phyloP scores from a whole-genome alignment of 35 echinoderm and acorn worm species.

The Ophiothrix spiculata region DNA sequence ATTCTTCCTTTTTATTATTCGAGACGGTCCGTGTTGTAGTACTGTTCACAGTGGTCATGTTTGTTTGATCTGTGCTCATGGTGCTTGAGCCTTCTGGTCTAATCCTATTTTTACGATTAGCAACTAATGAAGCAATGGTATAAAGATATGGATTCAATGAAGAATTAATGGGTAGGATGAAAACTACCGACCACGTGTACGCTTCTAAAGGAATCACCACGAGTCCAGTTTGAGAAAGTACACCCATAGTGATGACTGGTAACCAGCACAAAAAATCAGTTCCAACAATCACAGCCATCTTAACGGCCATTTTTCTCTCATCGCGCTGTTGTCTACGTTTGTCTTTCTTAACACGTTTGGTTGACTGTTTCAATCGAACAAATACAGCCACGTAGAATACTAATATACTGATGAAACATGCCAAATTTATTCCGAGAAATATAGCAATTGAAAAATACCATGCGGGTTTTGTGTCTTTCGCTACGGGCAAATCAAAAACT shows the following conservation, averaged over 20 bases:
- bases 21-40: no score
- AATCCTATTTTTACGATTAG: neutral
- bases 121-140: neutral
- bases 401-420: neutral
- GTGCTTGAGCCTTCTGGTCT: neutral
- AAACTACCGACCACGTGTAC: neutral
- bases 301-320: neutral
- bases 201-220: neutral
- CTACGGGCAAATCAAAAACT: neutral
- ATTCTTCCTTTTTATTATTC: no score
- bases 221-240: neutral
- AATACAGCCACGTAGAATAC: constrained; percentile 12
- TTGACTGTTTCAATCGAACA: neutral
- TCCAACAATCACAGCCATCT: neutral
- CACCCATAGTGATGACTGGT: neutral
- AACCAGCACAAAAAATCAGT: no score
- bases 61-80: no score
- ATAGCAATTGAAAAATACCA: constrained; percentile 16
- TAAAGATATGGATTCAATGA: neutral
- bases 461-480: constrained; percentile 10
- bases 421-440: constrained; percentile 31
- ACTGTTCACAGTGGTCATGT: no score
- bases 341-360: neutral
- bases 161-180: neutral
- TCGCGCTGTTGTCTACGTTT: neutral